A percentile compares a stretch with the other conserved stretches of the same genome.
These are phyloP conservation scores for Sarotherodon lohbergeri DNA, from an alignment of 2,113 vertebrate genomes.

Conservation along the genomic window DNA sequence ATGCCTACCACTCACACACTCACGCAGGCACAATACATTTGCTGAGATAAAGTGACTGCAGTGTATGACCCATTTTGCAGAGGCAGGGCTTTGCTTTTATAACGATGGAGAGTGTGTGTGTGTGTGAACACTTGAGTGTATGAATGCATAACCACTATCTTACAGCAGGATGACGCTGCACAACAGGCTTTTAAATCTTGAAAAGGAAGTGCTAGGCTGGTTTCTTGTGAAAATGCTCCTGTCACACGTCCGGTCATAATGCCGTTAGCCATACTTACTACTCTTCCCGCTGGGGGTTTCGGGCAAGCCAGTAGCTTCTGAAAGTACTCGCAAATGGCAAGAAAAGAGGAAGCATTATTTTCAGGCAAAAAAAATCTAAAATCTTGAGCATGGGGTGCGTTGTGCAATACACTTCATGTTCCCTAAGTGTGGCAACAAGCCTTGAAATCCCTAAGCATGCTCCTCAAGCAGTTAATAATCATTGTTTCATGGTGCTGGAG, in stretches of 20 bases:
- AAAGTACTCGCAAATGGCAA: conserved; percentile 1
- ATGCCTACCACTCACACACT: conserved; percentile 33
- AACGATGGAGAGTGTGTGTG: conserved; percentile 24
- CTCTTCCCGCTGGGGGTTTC: background rate
- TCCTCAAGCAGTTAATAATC: conserved; percentile 58
- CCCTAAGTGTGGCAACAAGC: conserved; percentile 41
- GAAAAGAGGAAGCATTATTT: conserved; percentile 33
- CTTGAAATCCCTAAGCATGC: conserved; percentile 32
- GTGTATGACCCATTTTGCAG: conserved; percentile 68
- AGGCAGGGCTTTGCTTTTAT: conserved; percentile 64
- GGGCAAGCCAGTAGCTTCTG: background rate
- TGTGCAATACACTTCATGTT: conserved; percentile 43
- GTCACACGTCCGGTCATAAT: conserved; percentile 49
- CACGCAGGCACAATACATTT: conserved; percentile 53
- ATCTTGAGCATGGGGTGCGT: background rate
- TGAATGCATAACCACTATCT: conserved; percentile 31
- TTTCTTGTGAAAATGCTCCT: conserved; percentile 63
- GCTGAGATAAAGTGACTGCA: conserved; percentile 63
- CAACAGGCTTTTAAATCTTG: conserved; percentile 54
- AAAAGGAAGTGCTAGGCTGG: conserved; percentile 64
- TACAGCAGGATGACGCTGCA: conserved; percentile 41
- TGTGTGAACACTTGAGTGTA: conserved; percentile 15
- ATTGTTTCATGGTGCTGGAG: conserved; percentile 51
- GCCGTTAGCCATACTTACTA: conserved; percentile 29
- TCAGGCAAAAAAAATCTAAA: conserved; percentile 15